Percentiles rank a stretch among this genome's conserved stretches.
Conservation (phyloP, 2,888 invertebrate species). For the Eupithecia subfuscata region DNA sequence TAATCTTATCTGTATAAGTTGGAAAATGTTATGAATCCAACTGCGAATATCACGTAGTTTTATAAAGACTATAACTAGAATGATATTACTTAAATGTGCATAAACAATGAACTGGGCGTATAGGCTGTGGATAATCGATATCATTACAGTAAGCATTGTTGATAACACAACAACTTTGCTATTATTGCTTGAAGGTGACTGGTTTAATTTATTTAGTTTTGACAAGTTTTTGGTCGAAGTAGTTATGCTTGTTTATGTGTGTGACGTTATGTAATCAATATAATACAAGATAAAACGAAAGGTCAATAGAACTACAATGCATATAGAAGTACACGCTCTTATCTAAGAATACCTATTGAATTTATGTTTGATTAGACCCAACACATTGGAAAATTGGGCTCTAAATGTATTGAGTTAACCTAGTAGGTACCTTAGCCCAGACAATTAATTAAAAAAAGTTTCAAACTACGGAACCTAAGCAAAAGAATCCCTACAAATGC, state of each 20-base stretch:
- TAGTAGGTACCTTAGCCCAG: not conserved
- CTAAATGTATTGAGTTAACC: not conserved
- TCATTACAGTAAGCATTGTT: not conserved
- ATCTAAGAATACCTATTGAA: not conserved
- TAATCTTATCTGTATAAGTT: not conserved
- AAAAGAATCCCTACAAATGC: constrained; percentile 30
- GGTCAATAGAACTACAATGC: not conserved
- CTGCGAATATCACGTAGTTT: not conserved
- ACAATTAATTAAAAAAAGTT: not conserved
- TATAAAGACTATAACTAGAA: not conserved
- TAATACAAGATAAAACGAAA: not conserved
- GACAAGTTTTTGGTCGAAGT: not conserved
- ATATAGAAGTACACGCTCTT: not conserved
- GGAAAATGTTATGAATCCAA: not conserved
- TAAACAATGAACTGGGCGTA: not conserved
- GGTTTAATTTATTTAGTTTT: constrained; percentile 7
- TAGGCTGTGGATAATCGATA: not conserved
- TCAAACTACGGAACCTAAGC: not conserved
- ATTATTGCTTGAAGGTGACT: constrained; percentile 3
- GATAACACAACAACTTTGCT: not conserved
- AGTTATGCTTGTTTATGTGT: not conserved
- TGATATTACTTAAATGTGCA: not conserved
- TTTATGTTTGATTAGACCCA: not conserved
- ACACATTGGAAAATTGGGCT: not conserved
- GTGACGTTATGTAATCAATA: not conserved